These are phyloP conservation scores for Ardeotis arabs DNA, from an alignment of 2,113 vertebrate genomes.

Conservation along the genomic window DNA sequence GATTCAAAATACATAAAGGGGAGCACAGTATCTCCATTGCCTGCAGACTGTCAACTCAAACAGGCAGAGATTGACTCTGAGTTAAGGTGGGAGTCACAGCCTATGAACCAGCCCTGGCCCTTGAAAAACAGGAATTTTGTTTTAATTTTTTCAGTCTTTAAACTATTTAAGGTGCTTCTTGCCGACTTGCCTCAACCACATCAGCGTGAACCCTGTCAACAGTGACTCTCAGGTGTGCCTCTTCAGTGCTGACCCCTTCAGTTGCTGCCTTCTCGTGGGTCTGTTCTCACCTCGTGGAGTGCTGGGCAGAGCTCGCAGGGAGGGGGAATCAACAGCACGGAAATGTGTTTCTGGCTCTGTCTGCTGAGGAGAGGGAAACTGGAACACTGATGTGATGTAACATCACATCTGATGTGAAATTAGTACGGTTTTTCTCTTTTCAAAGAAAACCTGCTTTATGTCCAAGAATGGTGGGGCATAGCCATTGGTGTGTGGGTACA, in stretches of 20 bases:
- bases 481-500: not conserved
- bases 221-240: not conserved
- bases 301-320: not conserved
- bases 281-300: not conserved
- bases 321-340: not conserved
- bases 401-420: not conserved
- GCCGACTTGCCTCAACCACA: not conserved
- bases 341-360: not conserved
- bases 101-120: not conserved
- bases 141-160: not conserved
- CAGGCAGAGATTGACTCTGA: not conserved
- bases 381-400: not conserved
- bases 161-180: not conserved
- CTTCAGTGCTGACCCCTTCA: not conserved
- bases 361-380: not conserved
- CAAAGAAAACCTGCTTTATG: not conserved
- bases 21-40: not conserved
- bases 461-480: not conserved
- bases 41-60: not conserved
- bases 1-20: not conserved
- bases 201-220: not conserved
- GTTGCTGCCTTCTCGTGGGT: not conserved
- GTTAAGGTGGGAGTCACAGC: not conserved
- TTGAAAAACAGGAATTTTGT: not conserved
- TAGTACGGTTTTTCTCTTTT: not conserved